phyloP scores from a whole-genome alignment of 2,888 invertebrate genomes.

The Cheilosia impressa region DNA sequence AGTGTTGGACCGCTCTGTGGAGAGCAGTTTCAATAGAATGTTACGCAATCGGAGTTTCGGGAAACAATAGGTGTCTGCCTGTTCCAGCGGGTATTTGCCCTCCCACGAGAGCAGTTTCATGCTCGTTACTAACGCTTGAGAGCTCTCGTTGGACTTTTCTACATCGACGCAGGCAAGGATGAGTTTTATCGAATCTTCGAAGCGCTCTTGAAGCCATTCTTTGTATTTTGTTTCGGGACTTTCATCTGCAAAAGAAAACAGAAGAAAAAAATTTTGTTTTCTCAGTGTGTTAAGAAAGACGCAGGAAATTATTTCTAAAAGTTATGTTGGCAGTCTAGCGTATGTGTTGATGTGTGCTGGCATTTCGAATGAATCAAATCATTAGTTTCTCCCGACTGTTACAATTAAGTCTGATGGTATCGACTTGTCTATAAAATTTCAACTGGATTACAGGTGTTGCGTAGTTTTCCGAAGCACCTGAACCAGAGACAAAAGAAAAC shows the following conservation, averaged over 20 bases:
- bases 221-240: conserved; percentile 87
- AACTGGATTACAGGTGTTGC: too few species aligned
- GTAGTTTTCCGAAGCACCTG: too few species aligned
- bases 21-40: conserved; percentile 87
- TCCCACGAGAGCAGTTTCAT: conserved; percentile 90
- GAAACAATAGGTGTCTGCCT: conserved; percentile 85
- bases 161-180: conserved; percentile 86
- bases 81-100: conserved; percentile 87
- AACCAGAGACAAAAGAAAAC: too few species aligned
- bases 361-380: too few species aligned
- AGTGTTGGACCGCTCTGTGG: conserved; percentile 86
- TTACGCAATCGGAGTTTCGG: conserved; percentile 88
- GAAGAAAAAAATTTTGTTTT: neutral
- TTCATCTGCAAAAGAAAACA: conserved; percentile 80
- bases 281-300: neutral
- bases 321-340: too few species aligned
- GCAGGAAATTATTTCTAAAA: neutral
- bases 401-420: too few species aligned
- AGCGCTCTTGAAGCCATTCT: conserved; percentile 89
- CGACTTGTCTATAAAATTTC: too few species aligned
- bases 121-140: conserved; percentile 88
- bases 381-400: too few species aligned
- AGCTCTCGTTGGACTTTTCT: conserved; percentile 84
- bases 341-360: too few species aligned
- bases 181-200: conserved; percentile 87